Evolutionary conservation across 2,888 invertebrate species (phyloP), one percentile per base, ranked within the genome.

Genomic region (Biston betularia): DNA sequence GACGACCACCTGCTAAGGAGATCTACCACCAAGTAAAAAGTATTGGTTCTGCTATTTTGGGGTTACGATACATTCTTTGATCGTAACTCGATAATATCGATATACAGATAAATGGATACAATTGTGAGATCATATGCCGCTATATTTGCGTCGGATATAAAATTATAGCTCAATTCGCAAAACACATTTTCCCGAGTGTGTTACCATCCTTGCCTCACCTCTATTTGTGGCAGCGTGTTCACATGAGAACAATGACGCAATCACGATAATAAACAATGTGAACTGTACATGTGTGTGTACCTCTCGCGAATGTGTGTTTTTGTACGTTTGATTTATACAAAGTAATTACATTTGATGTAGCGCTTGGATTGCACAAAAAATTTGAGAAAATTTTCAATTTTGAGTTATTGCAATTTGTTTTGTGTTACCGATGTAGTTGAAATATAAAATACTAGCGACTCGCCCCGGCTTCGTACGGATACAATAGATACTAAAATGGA

Each of bases 211-310:
- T 68, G 50, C 0, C 9, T 3, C 15, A 24, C 40, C 48, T 68
- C 61, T 72, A 74, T 73, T 72, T 77, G 74, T 74, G 73, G 71
- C 70, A 73, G 69, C 4, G 34, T 69, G 38, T 72, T 78, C 78
- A 66, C 78, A 79, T 76, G 75, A 53, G 57, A 68, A 78, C 78
- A 80, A 79, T 76, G 70, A 70, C 55, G 76, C 75, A 78, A 78
- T 77, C 73, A 73, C 63, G 68, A 63, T 75, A 73, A 74, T 71
- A 71, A 68, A 62, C 70, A 67, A 69, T 71, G 71, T 65, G 71
- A 71, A 69, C 65, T 45, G 24, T 60, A 46, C 10, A n/a, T 44
- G 12, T 33, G 33, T 1, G 11, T 73, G 60, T 64, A 9, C 38
- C 8, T 38, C 38, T 9, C 2, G 9, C 6, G 38, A 38, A 35